Evolutionary conservation across 2,113 vertebrate genomes (phyloP).

Genomic region (Hippoglossus stenolepis): DNA sequence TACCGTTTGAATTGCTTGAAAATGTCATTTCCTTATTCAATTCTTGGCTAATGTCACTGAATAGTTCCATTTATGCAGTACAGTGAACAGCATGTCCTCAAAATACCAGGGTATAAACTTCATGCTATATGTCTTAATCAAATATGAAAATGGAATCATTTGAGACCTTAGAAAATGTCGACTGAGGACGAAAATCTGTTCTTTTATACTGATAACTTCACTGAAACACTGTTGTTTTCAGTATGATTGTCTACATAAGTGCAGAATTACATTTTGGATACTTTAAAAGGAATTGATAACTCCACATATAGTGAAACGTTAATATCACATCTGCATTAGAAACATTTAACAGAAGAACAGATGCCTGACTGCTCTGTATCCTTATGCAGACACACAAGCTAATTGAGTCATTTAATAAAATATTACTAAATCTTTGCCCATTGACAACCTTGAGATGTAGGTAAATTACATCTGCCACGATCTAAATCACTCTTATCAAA

Average conservation of each 20-base stretch:
- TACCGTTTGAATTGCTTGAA: neutral
- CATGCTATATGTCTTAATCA: neutral
- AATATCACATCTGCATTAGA: too few relatives aligned
- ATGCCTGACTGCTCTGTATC: too few relatives aligned
- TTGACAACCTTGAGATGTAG: too few relatives aligned
- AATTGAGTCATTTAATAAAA: too few relatives aligned
- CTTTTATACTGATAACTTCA: neutral
- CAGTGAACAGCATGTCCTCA: neutral
- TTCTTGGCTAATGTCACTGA: neutral
- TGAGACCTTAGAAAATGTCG: neutral
- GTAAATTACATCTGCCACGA: too few relatives aligned
- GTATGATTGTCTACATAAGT: too few relatives aligned
- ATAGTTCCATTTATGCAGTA: neutral
- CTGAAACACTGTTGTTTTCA: neutral
- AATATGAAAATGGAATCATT: neutral
- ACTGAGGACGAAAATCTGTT: neutral
- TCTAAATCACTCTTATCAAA: neutral
- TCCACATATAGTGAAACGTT: too few relatives aligned
- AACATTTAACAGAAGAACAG: too few relatives aligned
- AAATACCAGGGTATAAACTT: neutral
- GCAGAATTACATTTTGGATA: too few relatives aligned
- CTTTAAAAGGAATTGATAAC: too few relatives aligned
- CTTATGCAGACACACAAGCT: too few relatives aligned
- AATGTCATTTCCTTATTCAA: neutral
- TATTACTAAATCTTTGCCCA: too few relatives aligned